A percentile compares a stretch with the other conserved stretches of the same genome.
These are phyloP conservation scores for Heliconius ismenius DNA, from an alignment of 2,888 invertebrate species.

Conservation along the genomic window DNA sequence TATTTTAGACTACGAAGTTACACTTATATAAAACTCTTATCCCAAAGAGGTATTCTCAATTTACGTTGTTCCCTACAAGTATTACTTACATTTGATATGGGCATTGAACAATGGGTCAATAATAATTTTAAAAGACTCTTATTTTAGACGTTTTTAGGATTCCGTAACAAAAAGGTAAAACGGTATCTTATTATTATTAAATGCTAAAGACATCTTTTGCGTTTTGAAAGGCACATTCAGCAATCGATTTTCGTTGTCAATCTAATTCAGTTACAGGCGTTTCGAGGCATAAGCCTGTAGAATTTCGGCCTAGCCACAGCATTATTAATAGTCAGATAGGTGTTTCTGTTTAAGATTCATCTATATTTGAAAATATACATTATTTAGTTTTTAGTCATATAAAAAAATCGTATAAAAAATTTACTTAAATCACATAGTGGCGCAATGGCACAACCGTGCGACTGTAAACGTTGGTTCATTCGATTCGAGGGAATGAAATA, in stretches of 20 bases:
- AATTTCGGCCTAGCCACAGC: neutral
- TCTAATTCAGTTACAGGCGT: neutral
- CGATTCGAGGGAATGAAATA: too few species aligned
- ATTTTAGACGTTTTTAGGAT: neutral
- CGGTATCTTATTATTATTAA: neutral
- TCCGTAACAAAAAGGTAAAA: neutral
- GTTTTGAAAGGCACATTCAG: neutral
- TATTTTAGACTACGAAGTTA: neutral
- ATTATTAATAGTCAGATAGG: neutral
- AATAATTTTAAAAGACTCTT: neutral
- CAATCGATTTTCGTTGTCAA: neutral
- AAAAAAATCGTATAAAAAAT: neutral
- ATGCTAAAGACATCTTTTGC: neutral
- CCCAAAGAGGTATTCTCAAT: slow-evolving; percentile 24
- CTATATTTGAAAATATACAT: neutral
- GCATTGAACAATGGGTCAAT: neutral
- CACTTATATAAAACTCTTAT: slow-evolving; percentile 2
- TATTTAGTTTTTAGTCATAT: neutral
- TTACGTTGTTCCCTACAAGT: slow-evolving; percentile 22
- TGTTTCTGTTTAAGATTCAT: neutral
- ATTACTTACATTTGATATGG: slow-evolving; percentile 13
- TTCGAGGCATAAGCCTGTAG: neutral
- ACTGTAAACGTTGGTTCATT: too few species aligned
- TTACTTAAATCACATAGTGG: too few species aligned
- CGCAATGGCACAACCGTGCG: too few species aligned